Base-by-base conservation (phyloP, 2,113 vertebrate genomes). In the Heterochromis multidens region DNA sequence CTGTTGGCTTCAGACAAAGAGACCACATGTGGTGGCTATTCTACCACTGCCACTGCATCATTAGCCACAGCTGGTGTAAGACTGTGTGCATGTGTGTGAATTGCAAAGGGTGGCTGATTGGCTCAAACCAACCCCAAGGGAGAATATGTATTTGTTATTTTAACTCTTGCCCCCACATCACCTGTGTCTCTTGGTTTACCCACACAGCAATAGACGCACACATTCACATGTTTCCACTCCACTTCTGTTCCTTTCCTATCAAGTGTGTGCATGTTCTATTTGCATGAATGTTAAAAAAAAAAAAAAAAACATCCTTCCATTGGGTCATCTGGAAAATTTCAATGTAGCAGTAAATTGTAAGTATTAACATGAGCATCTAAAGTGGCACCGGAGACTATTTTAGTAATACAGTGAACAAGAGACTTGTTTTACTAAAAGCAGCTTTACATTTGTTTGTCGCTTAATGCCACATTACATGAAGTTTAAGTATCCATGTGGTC, bases 21-120 rank as follows among this genome's bases (percentile, higher is more conserved):
- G 86, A 90, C 85, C 92, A 88, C 94, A 94, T 94, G 93, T 93
- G 93, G 93, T 79, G 82, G 79, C 89, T 88, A 80, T 67, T 83
- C 82, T 82, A 49, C 86, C 82, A 61, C 81, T 83, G 74, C 84
- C 88, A 82, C 76, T 29, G 85, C 91, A 92, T 94, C 93, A 94
- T 95, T 94, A 94, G 85, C 92, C 93, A 89, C 91, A 93, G 92
- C 92, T 90, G 90, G 88, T 86, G 92, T 57, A 23, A 67, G 67
- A 60, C 76, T 49, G 19, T 16, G 80, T 27, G 83, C 67, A 62
- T 78, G 77, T 46, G 46, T 63, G 83, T 40, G 81, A 77, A 56
- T 83, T 65, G 82, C 77, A 85, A 81, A 91, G 74, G 63, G 79
- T 74, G 88, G 88, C 82, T 88, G 90, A 93, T 92, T 91, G 88